A percentile compares a stretch with the other conserved stretches of the same genome.
These are phyloP conservation scores for Corbicula japonica DNA, from an alignment of 2,888 invertebrate species.

Conservation along the genomic window DNA sequence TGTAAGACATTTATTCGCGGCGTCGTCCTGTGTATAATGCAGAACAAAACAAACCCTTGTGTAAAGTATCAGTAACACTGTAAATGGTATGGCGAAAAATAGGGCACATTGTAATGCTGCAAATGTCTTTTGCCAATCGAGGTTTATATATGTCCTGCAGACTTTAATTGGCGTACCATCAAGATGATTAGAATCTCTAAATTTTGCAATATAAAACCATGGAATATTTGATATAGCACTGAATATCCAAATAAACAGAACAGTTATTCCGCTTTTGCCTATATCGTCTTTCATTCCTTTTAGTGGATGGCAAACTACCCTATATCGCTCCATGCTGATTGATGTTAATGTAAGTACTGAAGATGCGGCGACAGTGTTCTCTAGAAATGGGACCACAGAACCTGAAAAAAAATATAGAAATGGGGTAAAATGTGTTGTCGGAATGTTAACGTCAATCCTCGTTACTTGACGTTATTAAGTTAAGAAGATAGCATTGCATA, in stretches of 20 bases:
- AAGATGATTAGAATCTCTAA: slow-evolving; percentile 51
- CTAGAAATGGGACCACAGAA: slow-evolving; percentile 96
- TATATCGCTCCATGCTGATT: slow-evolving; percentile 96
- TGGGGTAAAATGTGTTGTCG: too few relatives aligned
- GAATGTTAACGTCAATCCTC: too few relatives aligned
- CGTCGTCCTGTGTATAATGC: not conserved
- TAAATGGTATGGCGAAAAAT: slow-evolving; percentile 64
- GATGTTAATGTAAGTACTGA: slow-evolving; percentile 97
- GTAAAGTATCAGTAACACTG: slow-evolving; percentile 56
- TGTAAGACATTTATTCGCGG: not conserved
- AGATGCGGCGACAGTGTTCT: slow-evolving; percentile 96
- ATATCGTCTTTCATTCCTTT: slow-evolving; percentile 84
- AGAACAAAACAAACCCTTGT: slow-evolving; percentile 48
- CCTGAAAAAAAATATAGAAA: slow-evolving; percentile 89
- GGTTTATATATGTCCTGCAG: slow-evolving; percentile 60
- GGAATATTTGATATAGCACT: slow-evolving; percentile 86
- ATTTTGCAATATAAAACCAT: slow-evolving; percentile 63
- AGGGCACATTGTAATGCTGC: slow-evolving; percentile 46
- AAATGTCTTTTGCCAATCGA: slow-evolving; percentile 59
- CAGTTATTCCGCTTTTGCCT: slow-evolving; percentile 39
- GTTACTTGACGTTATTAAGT: too few relatives aligned
- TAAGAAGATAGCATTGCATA: too few relatives aligned
- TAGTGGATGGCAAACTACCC: slow-evolving; percentile 96
- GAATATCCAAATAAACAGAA: slow-evolving; percentile 73
- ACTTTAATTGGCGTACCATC: slow-evolving; percentile 75